Conservation (phyloP, 2,888 invertebrate species). For the Trachelus troglodyta region DNA sequence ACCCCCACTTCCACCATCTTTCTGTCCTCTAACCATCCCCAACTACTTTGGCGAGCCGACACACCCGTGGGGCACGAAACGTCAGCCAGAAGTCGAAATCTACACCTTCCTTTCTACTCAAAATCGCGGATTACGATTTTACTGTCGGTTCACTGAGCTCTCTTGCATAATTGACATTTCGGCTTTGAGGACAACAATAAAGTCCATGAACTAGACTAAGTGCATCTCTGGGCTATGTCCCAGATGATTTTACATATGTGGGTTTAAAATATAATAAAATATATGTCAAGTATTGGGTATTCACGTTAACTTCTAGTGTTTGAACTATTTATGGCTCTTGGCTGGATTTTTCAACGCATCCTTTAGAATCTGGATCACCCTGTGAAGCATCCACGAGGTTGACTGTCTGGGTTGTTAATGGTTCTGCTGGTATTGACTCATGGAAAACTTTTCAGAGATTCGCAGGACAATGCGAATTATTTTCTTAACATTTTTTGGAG, state of each 20-base stretch:
- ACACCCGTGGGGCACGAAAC: constrained; percentile 19
- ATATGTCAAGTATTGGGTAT: too few relatives aligned
- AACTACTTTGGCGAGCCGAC: constrained; percentile 7
- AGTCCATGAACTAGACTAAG: not conserved
- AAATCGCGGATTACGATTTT: not conserved
- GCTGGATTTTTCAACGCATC: too few relatives aligned
- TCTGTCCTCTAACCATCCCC: not conserved
- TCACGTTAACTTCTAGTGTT: too few relatives aligned
- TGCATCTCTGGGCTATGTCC: not conserved
- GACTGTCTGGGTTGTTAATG: too few relatives aligned
- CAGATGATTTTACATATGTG: not conserved
- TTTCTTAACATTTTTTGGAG: not conserved
- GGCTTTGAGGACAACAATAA: not conserved
- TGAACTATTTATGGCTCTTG: too few relatives aligned
- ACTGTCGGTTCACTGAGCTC: not conserved
- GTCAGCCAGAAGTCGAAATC: constrained; percentile 16
- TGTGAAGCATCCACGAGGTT: too few relatives aligned
- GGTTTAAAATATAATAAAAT: not conserved
- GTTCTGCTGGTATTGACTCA: too few relatives aligned
- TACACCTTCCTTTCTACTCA: constrained; percentile 1
- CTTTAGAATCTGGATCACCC: too few relatives aligned
- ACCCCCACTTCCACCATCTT: constrained; percentile 12
- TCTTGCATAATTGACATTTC: not conserved
- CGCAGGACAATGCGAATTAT: not conserved
- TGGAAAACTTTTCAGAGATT: not conserved